Conservation (phyloP, 2,888 invertebrate genomes). For the Cryptosula pallasiana region DNA sequence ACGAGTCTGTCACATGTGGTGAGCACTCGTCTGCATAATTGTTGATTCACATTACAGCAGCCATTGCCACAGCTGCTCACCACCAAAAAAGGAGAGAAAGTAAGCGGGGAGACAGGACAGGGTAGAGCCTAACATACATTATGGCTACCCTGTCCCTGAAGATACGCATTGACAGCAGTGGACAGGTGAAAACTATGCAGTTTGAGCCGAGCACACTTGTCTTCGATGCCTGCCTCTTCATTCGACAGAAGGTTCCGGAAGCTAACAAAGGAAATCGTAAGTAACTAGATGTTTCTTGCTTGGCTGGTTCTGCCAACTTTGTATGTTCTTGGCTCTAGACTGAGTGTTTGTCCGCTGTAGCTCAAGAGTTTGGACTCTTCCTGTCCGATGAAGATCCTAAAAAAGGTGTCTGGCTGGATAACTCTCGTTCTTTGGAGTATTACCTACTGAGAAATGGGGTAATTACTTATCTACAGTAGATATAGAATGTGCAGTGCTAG, state of each 20-base stretch:
- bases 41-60: too few relatives aligned
- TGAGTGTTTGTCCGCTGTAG: conserved; percentile 59
- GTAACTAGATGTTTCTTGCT: conserved; percentile 52
- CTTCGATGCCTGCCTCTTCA: conserved; percentile 90
- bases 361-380: conserved; percentile 93
- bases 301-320: not conserved
- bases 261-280: conserved; percentile 77
- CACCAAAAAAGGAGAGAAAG: not conserved
- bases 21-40: too few relatives aligned
- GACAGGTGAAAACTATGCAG: conserved; percentile 90
- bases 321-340: too few relatives aligned
- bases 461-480: too few relatives aligned
- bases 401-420: conserved; percentile 90
- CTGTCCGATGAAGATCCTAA: conserved; percentile 92
- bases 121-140: not conserved
- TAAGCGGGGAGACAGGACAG: not conserved
- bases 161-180: conserved; percentile 56
- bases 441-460: conserved; percentile 86
- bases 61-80: too few relatives aligned
- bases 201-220: conserved; percentile 92
- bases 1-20: too few relatives aligned
- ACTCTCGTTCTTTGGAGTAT: conserved; percentile 87
- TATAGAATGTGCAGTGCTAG: too few relatives aligned
- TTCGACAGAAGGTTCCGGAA: conserved; percentile 89
- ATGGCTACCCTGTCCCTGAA: conserved; percentile 57